Conservation (phyloP, 1,140 invertebrate species). For the Drosophila ananassae region DNA sequence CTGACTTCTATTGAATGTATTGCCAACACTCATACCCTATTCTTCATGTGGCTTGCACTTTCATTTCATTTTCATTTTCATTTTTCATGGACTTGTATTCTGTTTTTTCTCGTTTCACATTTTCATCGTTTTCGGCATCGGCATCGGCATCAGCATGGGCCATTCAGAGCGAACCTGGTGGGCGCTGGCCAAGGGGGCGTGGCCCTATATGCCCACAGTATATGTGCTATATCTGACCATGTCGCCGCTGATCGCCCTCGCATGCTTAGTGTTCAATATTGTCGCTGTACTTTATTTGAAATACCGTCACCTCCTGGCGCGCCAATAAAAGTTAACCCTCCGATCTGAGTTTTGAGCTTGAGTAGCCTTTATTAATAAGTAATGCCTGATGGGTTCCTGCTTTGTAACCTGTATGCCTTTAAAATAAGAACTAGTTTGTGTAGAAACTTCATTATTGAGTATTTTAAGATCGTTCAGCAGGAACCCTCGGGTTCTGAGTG, state of each 20-base stretch:
- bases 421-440: too few relatives aligned
- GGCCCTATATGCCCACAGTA: slow-evolving; percentile 74
- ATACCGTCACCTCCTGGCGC: slow-evolving; percentile 70
- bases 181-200: slow-evolving; percentile 75
- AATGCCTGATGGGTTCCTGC: not conserved
- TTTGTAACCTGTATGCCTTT: too few relatives aligned
- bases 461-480: not conserved
- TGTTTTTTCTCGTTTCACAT: slow-evolving; percentile 48
- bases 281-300: slow-evolving; percentile 74
- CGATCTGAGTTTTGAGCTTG: slow-evolving; percentile 7
- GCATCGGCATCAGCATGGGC: slow-evolving; percentile 55
- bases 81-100: slow-evolving; percentile 19
- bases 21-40: slow-evolving; percentile 5
- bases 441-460: not conserved
- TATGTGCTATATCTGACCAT: slow-evolving; percentile 80
- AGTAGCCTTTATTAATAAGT: not conserved
- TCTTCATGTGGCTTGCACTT: not conserved
- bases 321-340: slow-evolving; percentile 30
- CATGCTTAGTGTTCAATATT: slow-evolving; percentile 80
- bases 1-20: slow-evolving; percentile 31
- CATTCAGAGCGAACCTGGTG: slow-evolving; percentile 55
- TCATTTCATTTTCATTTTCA: slow-evolving; percentile 12
- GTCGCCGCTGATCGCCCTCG: slow-evolving; percentile 76
- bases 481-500: not conserved
- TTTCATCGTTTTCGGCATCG: slow-evolving; percentile 32